Evolutionary conservation across 2,888 invertebrate genomes (phyloP).

Genomic region (Plagodis pulveraria): DNA sequence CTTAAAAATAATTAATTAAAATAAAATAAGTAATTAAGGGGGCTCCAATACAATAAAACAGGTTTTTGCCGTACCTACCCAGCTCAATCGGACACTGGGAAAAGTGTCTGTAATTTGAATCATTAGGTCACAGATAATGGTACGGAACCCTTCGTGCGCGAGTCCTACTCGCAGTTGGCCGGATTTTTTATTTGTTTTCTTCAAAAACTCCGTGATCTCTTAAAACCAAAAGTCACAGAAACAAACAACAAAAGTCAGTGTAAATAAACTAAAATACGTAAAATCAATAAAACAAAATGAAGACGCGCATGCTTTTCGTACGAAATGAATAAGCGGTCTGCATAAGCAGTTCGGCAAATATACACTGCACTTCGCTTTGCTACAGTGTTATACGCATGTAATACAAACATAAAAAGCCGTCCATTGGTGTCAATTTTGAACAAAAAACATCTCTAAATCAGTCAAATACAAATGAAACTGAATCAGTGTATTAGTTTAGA

Average conservation of each 20-base stretch:
- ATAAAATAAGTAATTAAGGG: no score
- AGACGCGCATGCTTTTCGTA: slow-evolving; percentile 55
- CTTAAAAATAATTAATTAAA: no score
- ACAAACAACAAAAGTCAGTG: slow-evolving; percentile 31
- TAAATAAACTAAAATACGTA: slow-evolving; percentile 29
- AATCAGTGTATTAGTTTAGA: slow-evolving; percentile 3
- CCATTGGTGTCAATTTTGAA: slow-evolving; percentile 25
- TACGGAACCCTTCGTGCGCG: no score
- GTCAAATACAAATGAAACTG: slow-evolving; percentile 37
- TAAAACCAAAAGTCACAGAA: slow-evolving; percentile 8
- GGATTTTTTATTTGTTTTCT: not conserved
- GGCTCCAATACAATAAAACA: no score
- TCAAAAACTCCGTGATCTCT: not conserved
- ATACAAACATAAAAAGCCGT: slow-evolving; percentile 38
- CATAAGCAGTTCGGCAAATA: slow-evolving; percentile 77
- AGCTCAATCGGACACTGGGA: no score
- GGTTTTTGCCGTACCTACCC: no score
- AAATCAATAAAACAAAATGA: slow-evolving; percentile 69
- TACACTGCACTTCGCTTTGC: slow-evolving; percentile 76
- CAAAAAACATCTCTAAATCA: slow-evolving; percentile 31
- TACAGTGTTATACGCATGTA: slow-evolving; percentile 74
- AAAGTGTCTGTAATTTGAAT: no score
- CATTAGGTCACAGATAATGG: no score
- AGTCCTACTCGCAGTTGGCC: no score
- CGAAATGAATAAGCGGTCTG: slow-evolving; percentile 69